Evolutionary conservation across 1,140 invertebrate species (phyloP).

Genomic region (Helicoverpa armigera): DNA sequence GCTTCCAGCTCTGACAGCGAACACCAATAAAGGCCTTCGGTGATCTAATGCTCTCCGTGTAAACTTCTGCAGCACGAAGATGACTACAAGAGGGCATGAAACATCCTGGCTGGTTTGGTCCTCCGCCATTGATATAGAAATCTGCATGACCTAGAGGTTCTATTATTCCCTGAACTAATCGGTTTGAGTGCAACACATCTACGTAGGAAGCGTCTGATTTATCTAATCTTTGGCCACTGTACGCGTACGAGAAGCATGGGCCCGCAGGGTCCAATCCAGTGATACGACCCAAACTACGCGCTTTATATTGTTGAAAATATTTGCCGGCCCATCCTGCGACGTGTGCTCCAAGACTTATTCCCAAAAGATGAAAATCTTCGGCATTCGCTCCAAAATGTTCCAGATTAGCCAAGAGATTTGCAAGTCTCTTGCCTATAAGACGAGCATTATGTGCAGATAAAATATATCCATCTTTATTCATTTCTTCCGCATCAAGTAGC

Average conservation of each 20-base stretch:
- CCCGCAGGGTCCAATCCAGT: constrained; percentile 88
- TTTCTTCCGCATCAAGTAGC: constrained; percentile 77
- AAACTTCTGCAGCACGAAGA: constrained; percentile 87
- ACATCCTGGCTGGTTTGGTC: constrained; percentile 88
- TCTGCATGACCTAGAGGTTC: constrained; percentile 88
- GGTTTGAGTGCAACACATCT: constrained; percentile 89
- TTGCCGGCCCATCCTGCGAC: constrained; percentile 88
- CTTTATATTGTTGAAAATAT: constrained; percentile 83
- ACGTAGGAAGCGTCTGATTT: constrained; percentile 88
- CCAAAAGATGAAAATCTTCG: constrained; percentile 86
- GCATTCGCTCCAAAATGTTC: constrained; percentile 83
- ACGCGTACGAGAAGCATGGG: constrained; percentile 83
- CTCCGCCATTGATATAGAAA: constrained; percentile 91
- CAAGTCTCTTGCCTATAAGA: constrained; percentile 83
- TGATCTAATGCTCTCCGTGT: constrained; percentile 87
- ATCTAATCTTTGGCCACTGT: constrained; percentile 87
- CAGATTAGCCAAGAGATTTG: constrained; percentile 85
- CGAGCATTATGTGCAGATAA: constrained; percentile 77
- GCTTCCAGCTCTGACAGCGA: constrained; percentile 81
- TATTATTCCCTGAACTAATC: constrained; percentile 87
- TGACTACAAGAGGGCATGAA: constrained; percentile 88
- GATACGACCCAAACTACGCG: constrained; percentile 76
- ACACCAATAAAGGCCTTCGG: constrained; percentile 86
- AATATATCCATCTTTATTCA: constrained; percentile 78
- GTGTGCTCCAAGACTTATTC: constrained; percentile 89